Percentiles rank a stretch among this genome's conserved stretches.
Conservation (phyloP, 2,797 vertebrate genomes). For the Tadarida brasiliensis region DNA sequence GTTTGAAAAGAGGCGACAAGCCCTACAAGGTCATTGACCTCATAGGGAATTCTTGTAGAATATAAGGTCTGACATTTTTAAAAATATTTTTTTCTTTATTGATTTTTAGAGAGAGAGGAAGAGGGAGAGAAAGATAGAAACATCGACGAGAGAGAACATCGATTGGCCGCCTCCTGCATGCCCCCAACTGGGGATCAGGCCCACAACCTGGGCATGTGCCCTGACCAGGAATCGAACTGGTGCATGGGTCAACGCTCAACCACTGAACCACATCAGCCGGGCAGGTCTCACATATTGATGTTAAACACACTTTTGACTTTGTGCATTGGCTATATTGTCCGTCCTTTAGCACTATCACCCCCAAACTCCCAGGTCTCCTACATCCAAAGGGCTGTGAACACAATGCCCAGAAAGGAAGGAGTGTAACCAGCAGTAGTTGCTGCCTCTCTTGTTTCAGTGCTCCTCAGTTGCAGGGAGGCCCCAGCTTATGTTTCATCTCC, state of each 20-base stretch:
- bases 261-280: too few relatives aligned
- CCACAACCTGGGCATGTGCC: too few relatives aligned
- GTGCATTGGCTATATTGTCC: not conserved
- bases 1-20: not conserved
- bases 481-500: not conserved
- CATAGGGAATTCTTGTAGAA: not conserved
- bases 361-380: not conserved
- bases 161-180: too few relatives aligned
- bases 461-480: not conserved
- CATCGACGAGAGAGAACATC: too few relatives aligned
- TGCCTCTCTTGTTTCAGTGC: not conserved
- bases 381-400: not conserved
- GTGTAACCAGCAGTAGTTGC: not conserved
- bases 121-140: too few relatives aligned
- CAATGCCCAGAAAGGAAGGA: not conserved
- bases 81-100: too few relatives aligned
- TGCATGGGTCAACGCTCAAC: too few relatives aligned
- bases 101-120: too few relatives aligned
- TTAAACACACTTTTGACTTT: not conserved
- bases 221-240: too few relatives aligned
- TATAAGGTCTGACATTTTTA: not conserved
- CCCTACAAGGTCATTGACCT: slow-evolving; percentile 14
- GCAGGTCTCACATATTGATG: not conserved
- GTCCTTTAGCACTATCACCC: not conserved
- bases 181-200: too few relatives aligned